Base-by-base conservation (phyloP, 2,797 vertebrate species). In the Oceanodroma leucorhoa region DNA sequence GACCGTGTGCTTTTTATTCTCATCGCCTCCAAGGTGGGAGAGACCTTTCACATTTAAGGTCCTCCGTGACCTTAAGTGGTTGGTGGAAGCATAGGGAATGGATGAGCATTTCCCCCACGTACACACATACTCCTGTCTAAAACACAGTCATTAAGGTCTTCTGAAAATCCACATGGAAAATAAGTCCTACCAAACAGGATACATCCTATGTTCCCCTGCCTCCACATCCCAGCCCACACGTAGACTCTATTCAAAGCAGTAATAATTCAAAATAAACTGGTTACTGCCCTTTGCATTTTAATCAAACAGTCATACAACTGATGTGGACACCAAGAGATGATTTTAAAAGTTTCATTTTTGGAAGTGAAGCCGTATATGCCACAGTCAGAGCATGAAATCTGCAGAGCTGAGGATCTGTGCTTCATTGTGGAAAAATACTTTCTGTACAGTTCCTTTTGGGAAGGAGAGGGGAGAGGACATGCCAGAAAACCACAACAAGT, bases 401-500 rank as follows among this genome's bases (percentile, higher is more conserved):
- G 65, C 69, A 90, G 34, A 87, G 55, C 57, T 75, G 24, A 94
- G 21, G 57, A 76, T 79, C 69, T 78, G 29, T n/a, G 50, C 38
- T 80, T 85, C 38, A 27, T 4, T 79, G 85, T 77, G 82, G 87
- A 96, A 94, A 93, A 96, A 78, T 75, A 91, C 65, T 95, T 85
- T 93, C 50, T 75, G 67, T 36, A 51, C 79, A 75, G 54, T 24
- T 89, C 54, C 54, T 75, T 70, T 85, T 29, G 69, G 72, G 89
- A 96, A 87, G 46, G 32, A 91, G 36, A 86, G 4, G 18, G 57
- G 53, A 95, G 55, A 90, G 77, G 64, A 92, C 78, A 87, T 89
- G 71, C 80, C 96, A 94, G 86, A 95, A 97, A 96, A 86, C 70
- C 88, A 95, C 85, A 94, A 88, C 29, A 62, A 96, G 91, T 72